phyloP scores from a whole-genome alignment of 2,888 invertebrate species.

The Pterostichus madidus region DNA sequence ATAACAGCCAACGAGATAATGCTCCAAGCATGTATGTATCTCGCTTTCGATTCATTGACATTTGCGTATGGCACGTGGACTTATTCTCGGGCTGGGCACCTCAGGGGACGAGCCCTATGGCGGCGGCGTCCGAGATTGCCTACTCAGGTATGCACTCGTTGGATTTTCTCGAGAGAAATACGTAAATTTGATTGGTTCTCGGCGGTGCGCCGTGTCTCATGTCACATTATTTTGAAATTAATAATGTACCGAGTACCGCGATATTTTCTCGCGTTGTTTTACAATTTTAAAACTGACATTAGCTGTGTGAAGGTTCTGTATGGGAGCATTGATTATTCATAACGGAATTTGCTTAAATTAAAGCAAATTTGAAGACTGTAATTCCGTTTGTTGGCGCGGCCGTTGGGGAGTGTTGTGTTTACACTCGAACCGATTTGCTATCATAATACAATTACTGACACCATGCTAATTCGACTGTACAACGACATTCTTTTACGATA shows the following conservation, averaged over 20 bases:
- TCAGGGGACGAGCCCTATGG: not conserved
- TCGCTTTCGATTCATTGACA: not conserved
- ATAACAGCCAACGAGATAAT: no score
- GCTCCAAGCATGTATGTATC: no score
- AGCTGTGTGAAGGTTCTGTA: not conserved
- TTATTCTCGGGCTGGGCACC: not conserved
- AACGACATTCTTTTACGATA: no score
- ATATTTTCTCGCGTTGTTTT: slow-evolving; percentile 59
- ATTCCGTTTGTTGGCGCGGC: slow-evolving; percentile 19
- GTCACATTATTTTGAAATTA: slow-evolving; percentile 65
- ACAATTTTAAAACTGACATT: slow-evolving; percentile 58
- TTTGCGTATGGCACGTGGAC: slow-evolving; percentile 2
- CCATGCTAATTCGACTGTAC: no score
- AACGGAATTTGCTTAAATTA: slow-evolving; percentile 60
- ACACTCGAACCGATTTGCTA: slow-evolving; percentile 24
- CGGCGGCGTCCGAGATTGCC: slow-evolving; percentile 64
- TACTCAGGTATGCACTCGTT: slow-evolving; percentile 74
- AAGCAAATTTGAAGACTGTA: slow-evolving; percentile 60
- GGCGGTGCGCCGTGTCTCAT: slow-evolving; percentile 32
- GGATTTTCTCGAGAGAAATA: slow-evolving; percentile 76
- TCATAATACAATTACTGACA: slow-evolving; percentile 10
- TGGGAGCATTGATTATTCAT: slow-evolving; percentile 56
- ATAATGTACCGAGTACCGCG: slow-evolving; percentile 51
- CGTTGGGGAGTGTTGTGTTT: not conserved
- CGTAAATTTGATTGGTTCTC: slow-evolving; percentile 75